Conservation (phyloP, 2,797 vertebrate species). For the Micropoecilia bifurca region DNA sequence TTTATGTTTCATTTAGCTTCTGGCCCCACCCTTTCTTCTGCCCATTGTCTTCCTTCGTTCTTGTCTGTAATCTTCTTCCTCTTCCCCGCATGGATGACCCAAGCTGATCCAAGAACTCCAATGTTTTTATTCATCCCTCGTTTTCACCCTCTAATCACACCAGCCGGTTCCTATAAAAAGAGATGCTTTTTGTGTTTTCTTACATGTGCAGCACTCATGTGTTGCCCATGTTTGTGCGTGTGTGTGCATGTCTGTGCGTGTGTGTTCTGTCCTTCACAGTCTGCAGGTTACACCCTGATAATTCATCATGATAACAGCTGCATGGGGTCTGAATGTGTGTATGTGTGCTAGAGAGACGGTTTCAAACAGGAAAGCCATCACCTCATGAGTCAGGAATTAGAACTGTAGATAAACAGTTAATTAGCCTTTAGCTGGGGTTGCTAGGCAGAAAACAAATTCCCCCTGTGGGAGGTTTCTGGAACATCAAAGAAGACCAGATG, state of each 20-base stretch:
- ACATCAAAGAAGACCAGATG: conserved; percentile 61
- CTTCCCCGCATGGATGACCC: conserved; percentile 22
- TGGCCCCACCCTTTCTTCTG: conserved; percentile 15
- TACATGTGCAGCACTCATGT: background rate
- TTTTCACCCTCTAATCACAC: conserved; percentile 49
- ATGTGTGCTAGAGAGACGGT: background rate
- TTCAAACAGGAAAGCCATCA: conserved; percentile 19
- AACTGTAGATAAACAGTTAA: conserved; percentile 58
- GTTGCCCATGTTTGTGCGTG: background rate
- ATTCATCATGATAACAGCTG: conserved; percentile 35
- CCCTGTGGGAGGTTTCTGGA: conserved; percentile 30
- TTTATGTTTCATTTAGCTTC: conserved; percentile 1
- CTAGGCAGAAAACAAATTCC: conserved; percentile 54
- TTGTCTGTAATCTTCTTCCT: conserved; percentile 44
- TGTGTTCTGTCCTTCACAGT: background rate
- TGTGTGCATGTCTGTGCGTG: background rate
- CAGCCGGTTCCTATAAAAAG: conserved; percentile 32
- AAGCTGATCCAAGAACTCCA: conserved; percentile 19
- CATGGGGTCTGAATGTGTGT: background rate
- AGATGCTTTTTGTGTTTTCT: conserved; percentile 1
- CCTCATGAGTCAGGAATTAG: conserved; percentile 29
- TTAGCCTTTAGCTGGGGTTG: conserved; percentile 49
- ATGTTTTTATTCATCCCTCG: conserved; percentile 34
- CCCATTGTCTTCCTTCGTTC: conserved; percentile 36
- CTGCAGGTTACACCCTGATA: conserved; percentile 36